These are phyloP conservation scores for Phengaris arion DNA, from an alignment of 2,888 invertebrate genomes.

Conservation along the genomic window DNA sequence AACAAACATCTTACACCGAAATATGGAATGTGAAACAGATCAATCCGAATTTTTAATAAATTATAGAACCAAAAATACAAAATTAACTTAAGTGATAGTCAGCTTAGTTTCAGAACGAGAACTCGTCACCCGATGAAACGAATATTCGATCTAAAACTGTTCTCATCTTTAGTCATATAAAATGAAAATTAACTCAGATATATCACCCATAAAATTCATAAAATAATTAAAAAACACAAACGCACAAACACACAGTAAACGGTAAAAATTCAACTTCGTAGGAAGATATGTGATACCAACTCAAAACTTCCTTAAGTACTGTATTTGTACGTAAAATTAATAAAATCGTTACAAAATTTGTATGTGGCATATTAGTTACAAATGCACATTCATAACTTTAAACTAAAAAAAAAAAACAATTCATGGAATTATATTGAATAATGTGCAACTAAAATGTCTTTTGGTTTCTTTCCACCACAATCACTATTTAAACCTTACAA, in stretches of 20 bases:
- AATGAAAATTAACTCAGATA: conserved; percentile 24
- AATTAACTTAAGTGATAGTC: not conserved
- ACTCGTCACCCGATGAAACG: not conserved
- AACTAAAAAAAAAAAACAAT: not conserved
- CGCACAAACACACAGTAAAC: conserved; percentile 45
- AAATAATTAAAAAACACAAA: conserved; percentile 50
- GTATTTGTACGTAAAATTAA: conserved; percentile 19
- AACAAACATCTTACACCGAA: conserved; percentile 45
- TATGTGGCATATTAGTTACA: not conserved
- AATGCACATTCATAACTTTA: not conserved
- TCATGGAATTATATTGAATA: not conserved
- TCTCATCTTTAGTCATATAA: not conserved
- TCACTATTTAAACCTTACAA: not conserved
- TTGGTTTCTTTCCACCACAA: not conserved
- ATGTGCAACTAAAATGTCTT: not conserved
- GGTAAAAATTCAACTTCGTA: conserved; percentile 45
- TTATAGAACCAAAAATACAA: conserved; percentile 17
- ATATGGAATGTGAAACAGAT: conserved; percentile 51
- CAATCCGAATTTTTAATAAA: conserved; percentile 15
- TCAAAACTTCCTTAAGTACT: conserved; percentile 31
- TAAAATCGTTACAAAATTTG: conserved; percentile 3
- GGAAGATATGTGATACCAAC: conserved; percentile 40
- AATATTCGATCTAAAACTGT: conserved; percentile 11
- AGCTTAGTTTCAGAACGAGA: not conserved
- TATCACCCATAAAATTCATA: conserved; percentile 40